Conservation (phyloP, 2,888 invertebrate genomes). For the Aelia acuminata region DNA sequence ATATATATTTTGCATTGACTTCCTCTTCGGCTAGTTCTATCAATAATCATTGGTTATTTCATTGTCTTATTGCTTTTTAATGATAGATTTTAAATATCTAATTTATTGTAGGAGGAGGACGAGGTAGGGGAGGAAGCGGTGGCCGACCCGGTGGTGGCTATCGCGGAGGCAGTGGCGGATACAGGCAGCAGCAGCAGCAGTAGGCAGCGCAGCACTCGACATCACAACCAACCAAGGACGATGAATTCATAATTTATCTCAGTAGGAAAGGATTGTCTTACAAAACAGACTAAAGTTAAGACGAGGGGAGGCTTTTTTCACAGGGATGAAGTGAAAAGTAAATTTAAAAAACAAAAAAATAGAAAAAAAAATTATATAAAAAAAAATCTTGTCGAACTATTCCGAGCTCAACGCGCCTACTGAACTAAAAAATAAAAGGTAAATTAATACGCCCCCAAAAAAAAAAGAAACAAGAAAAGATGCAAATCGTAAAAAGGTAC, state of each 20-base stretch:
- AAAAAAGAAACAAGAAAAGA: neutral
- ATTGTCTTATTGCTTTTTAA: too few species aligned
- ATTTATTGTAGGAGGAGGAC: conserved; percentile 26
- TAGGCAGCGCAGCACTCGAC: neutral
- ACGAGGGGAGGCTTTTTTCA: conserved; percentile 63
- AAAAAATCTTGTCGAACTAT: conserved; percentile 51
- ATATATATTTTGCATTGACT: too few species aligned
- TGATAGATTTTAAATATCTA: too few species aligned
- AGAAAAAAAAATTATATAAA: conserved; percentile 38
- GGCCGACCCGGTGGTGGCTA: conserved; percentile 66
- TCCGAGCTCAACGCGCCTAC: conserved; percentile 48
- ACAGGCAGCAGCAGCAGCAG: conserved; percentile 67
- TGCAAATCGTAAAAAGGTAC: conserved; percentile 51
- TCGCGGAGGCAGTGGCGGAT: conserved; percentile 67
- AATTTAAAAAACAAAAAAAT: conserved; percentile 50
- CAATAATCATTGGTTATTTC: too few species aligned
- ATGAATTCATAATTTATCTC: conserved; percentile 49
- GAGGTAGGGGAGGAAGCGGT: conserved; percentile 66
- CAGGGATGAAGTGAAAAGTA: conserved; percentile 62
- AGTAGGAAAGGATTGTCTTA: conserved; percentile 45
- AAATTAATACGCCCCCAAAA: neutral
- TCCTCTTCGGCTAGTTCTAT: too few species aligned
- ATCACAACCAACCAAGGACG: conserved; percentile 56
- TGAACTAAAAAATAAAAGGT: conserved; percentile 32
- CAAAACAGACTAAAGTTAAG: conserved; percentile 42